Evolutionary conservation across 2,113 vertebrate species (phyloP), one percentile per base, ranked within the genome.

Genomic region (Alethe castanea): DNA sequence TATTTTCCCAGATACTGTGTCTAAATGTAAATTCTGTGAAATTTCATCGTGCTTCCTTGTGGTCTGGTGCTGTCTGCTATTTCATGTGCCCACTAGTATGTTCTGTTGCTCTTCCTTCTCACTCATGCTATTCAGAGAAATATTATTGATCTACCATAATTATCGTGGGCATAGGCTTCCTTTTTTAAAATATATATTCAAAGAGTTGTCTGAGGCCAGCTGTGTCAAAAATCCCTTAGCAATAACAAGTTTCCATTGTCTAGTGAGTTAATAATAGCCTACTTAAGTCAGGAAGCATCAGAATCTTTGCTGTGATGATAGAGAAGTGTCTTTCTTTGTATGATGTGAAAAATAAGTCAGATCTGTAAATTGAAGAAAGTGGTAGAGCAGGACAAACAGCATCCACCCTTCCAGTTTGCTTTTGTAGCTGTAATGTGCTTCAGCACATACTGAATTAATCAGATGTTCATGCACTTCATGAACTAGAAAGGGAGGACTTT

Each of bases 211-310:
- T 60, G 53, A 82, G 82, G 85, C 47, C 66, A 90, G n/a, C 59
- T 88, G 83, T 94, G 92, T 90, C 52, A 95, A 93, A 87, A 91
- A 93, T 96, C 18, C 56, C 31, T 1, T 31, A 35, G 60, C 67
- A 94, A 95, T 97, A 96, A 74, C 71, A 89, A 74, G 67, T 95
- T 97, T 92, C 90, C 79, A 86, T 67, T 88, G 60, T 90, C 44
- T 71, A 48, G 76, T 62, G 71, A 83, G 94, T 93, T 96, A 95
- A 96, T 97, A 93, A 94, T 94, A 96, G 86, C 88, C 64, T 90
- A 6, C 79, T 83, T 83, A 38, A 81, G 73, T 90, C 78, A 93
- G 64, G 71, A 83, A 76, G 64, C 56, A 88, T 76, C 52, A 81
- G 64, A 92, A 48, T 83, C 47, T 77, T 86, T 19, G 7, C 65